A percentile compares a stretch with the other conserved stretches of the same genome.
Conservation (phyloP, 2,888 invertebrate genomes). For the Tipula helvola region DNA sequence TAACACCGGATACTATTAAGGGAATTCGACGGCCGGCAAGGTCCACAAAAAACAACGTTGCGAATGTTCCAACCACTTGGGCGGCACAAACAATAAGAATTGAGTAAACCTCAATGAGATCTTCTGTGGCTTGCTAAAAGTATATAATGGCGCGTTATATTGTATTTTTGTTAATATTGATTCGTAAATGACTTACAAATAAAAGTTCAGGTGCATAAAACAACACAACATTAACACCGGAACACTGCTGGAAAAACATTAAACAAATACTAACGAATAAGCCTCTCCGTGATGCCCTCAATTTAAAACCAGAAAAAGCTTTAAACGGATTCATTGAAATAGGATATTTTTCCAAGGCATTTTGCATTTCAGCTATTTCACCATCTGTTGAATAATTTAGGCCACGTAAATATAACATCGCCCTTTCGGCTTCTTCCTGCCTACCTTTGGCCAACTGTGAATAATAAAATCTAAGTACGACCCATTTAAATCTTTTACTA, state of each 20-base stretch:
- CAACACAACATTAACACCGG: slow-evolving; percentile 63
- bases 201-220: slow-evolving; percentile 62
- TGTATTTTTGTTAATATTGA: background rate
- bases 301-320: slow-evolving; percentile 42
- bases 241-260: slow-evolving; percentile 72
- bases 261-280: slow-evolving; percentile 52
- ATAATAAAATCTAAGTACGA: background rate
- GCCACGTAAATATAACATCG: slow-evolving; percentile 65
- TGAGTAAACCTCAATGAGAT: slow-evolving; percentile 22
- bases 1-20: slow-evolving; percentile 49
- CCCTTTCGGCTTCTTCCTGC: slow-evolving; percentile 50
- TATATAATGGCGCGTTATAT: background rate
- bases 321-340: slow-evolving; percentile 40
- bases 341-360: slow-evolving; percentile 44
- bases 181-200: slow-evolving; percentile 26
- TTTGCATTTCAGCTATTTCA: slow-evolving; percentile 50
- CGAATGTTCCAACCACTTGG: slow-evolving; percentile 54
- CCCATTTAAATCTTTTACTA: slow-evolving; percentile 35
- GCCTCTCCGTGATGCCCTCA: slow-evolving; percentile 48
- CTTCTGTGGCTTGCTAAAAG: background rate
- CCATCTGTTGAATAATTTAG: slow-evolving; percentile 48
- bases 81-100: slow-evolving; percentile 45
- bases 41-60: slow-evolving; percentile 62
- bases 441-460: slow-evolving; percentile 37
- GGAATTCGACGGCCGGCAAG: slow-evolving; percentile 58